Evolutionary conservation across 2,113 vertebrate genomes (phyloP).

Genomic region (Archilochus colubris): DNA sequence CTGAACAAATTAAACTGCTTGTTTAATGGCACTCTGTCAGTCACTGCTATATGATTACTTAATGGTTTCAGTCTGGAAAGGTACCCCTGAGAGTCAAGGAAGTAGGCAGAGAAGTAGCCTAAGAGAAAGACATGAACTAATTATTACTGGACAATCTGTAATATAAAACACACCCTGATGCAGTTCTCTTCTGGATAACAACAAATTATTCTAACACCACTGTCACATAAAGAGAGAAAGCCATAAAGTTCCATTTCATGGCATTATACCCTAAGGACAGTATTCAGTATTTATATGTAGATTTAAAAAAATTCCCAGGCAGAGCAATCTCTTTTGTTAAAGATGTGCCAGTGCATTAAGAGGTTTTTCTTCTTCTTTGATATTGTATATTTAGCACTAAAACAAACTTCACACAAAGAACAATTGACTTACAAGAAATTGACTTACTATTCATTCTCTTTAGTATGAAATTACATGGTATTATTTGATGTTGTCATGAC

Average conservation of each 20-base stretch:
- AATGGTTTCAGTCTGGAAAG: not conserved
- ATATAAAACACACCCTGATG: not conserved
- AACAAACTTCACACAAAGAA: not conserved
- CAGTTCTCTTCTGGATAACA: not conserved
- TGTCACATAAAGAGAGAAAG: not conserved
- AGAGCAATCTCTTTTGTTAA: not conserved
- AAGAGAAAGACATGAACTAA: not conserved
- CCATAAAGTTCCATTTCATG: not conserved
- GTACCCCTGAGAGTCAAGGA: not conserved
- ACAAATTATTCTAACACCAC: not conserved
- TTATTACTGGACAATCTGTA: not conserved
- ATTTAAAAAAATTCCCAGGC: not conserved
- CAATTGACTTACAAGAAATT: not conserved
- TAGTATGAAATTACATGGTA: not conserved
- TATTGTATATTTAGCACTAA: not conserved
- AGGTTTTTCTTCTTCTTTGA: not conserved
- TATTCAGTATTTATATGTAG: not conserved
- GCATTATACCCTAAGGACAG: not conserved
- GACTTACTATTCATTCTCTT: not conserved
- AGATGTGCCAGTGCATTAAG: not conserved
- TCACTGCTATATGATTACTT: not conserved
- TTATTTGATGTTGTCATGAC: not conserved
- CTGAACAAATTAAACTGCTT: not conserved
- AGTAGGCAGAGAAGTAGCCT: not conserved
- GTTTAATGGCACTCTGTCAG: not conserved